These are phyloP conservation scores for Microdon myrmicae DNA, from an alignment of 2,888 invertebrate species.

Conservation along the genomic window DNA sequence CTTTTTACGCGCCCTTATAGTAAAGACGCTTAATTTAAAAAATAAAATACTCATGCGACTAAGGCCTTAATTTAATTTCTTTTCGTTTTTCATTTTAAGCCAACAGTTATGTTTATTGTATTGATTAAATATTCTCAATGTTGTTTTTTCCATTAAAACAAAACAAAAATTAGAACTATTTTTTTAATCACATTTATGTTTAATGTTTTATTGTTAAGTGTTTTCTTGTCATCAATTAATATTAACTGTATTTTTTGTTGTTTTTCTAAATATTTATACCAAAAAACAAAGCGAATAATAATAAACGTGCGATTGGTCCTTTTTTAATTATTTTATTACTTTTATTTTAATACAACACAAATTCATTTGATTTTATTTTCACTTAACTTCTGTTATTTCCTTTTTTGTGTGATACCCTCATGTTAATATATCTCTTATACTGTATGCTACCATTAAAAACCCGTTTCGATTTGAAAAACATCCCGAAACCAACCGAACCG, in stretches of 20 bases:
- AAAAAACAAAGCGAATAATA: conserved; percentile 12
- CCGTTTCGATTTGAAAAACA: conserved; percentile 1
- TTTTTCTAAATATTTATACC: conserved; percentile 39
- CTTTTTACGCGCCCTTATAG: conserved; percentile 49
- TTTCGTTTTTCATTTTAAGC: conserved; percentile 41
- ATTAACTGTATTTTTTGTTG: conserved; percentile 40
- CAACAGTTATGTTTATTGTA: conserved; percentile 38
- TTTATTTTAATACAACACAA: conserved; percentile 10
- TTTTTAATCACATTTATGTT: conserved; percentile 42
- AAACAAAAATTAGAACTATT: conserved; percentile 3
- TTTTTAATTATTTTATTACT: no score
- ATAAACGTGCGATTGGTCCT: conserved; percentile 22
- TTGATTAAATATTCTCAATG: conserved; percentile 27
- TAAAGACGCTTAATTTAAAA: conserved; percentile 63
- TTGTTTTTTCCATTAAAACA: conserved; percentile 16
- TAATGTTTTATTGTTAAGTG: conserved; percentile 53
- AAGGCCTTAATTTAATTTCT: conserved; percentile 57
- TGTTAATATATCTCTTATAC: not conserved
- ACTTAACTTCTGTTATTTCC: conserved; percentile 30
- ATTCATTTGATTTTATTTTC: conserved; percentile 18
- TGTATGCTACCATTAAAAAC: no score
- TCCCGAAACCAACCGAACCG: conserved; percentile 38
- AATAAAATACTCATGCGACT: conserved; percentile 67
- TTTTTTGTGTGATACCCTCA: conserved; percentile 9
- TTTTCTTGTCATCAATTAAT: conserved; percentile 45